A percentile compares a stretch with the other conserved stretches of the same genome.
Evolutionary conservation across 1,140 invertebrate species (phyloP).

Genomic region (Lineus longissimus): DNA sequence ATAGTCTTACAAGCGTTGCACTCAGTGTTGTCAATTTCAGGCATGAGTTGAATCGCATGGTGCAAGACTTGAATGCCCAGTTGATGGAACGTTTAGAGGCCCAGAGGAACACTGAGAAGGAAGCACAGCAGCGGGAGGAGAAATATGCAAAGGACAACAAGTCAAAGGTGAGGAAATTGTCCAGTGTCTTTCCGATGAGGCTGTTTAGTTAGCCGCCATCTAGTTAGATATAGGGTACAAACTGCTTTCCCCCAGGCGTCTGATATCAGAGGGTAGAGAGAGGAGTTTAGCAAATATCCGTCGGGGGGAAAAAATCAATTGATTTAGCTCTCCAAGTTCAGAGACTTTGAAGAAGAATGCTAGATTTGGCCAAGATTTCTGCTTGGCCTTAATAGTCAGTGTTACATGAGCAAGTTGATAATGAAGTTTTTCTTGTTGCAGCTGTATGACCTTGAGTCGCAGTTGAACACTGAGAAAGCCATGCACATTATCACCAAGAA

Average conservation of each 20-base stretch:
- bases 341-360: too few species aligned
- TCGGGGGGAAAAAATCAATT: too few species aligned
- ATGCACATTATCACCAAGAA: slow-evolving; percentile 40
- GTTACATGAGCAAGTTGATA: too few species aligned
- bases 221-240: too few species aligned
- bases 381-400: too few species aligned
- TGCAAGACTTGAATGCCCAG: slow-evolving; percentile 39
- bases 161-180: slow-evolving; percentile 22
- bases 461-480: slow-evolving; percentile 40
- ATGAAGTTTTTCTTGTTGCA: neutral
- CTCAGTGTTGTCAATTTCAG: too few species aligned
- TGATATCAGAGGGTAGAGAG: neutral
- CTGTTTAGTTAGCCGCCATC: too few species aligned
- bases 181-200: slow-evolving; percentile 14
- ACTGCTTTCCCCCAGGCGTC: neutral
- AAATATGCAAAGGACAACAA: slow-evolving; percentile 19
- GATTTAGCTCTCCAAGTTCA: too few species aligned
- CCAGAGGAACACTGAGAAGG: slow-evolving; percentile 14
- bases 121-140: slow-evolving; percentile 17
- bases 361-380: too few species aligned
- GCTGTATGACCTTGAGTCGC: slow-evolving; percentile 27
- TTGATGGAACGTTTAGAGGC: slow-evolving; percentile 35
- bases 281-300: too few species aligned
- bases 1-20: too few species aligned
- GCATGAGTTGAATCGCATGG: slow-evolving; percentile 42